Conservation (phyloP, 2,113 vertebrate genomes). For the Mus musculus region DNA sequence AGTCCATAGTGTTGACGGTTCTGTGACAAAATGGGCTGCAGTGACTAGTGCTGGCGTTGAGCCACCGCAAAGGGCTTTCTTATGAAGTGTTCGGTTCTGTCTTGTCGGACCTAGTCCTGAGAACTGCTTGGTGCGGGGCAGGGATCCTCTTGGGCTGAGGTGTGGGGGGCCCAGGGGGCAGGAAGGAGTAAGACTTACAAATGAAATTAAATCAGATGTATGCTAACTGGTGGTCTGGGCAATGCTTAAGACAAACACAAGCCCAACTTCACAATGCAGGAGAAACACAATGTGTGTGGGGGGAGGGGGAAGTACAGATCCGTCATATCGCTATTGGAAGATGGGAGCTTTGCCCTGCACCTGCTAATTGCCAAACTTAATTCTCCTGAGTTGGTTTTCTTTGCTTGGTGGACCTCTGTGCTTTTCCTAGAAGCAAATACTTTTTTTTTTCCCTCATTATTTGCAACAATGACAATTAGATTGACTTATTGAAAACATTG, state of each 20-base stretch:
- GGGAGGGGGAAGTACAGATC: neutral
- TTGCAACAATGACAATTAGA: neutral
- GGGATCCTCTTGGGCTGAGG: neutral
- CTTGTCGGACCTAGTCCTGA: neutral
- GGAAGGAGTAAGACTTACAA: neutral
- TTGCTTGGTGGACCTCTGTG: neutral
- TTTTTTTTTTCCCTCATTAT: neutral
- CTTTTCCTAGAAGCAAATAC: neutral
- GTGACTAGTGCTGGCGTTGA: neutral
- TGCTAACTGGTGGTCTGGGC: neutral
- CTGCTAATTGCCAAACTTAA: slow-evolving; percentile 39
- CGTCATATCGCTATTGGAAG: neutral
- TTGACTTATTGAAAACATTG: neutral
- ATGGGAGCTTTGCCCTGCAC: slow-evolving; percentile 14
- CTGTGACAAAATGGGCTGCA: slow-evolving; percentile 40
- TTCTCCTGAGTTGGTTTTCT: slow-evolving; percentile 24
- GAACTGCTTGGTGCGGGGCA: neutral
- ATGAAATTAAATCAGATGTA: neutral
- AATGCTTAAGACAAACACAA: neutral
- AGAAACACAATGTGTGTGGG: neutral
- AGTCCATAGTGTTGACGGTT: slow-evolving; percentile 49
- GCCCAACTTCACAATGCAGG: neutral
- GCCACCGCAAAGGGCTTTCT: neutral
- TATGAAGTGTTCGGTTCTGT: neutral
- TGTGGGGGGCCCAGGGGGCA: neutral